Evolutionary conservation across 2,888 invertebrate species (phyloP), one percentile per base, ranked within the genome.

Genomic region (Mystacides longicornis): DNA sequence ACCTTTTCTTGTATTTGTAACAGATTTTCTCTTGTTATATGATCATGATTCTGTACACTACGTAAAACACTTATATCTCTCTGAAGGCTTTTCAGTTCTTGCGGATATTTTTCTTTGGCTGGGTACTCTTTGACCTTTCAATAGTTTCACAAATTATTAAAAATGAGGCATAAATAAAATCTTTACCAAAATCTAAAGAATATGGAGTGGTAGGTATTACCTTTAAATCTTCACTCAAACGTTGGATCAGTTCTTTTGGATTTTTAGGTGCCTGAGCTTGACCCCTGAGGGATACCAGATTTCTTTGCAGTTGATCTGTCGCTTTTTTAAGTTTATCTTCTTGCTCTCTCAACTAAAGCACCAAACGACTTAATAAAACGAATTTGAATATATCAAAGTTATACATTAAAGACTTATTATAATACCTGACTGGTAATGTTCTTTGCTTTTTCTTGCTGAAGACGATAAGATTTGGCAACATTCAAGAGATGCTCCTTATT

Each of bases 61-160:
- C 84, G 83, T 67, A 90, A 75, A 58, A 89, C 84, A 58, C 80
- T 79, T 33, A 89, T 75, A 64, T 85, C 83, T 63, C 82, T 81
- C 65, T 83, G 81, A 51, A 82, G 72, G 11, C 72, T 70, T 1
- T 75, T 70, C 46, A 85, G 74, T 69, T 93, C 93, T 63, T 84
- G 81, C 0, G 89, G 89, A 52, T 93, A 68, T 67, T 91, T 89
- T 65, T 90, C 89, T 60, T 85, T 85, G 1, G 84, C 83, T 58
- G 93, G 77, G 69, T 87, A 89, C 57, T 75, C 78, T 66, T 87
- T 86, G 37, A 87, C 80, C 71, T 77, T 55, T 46, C 50, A 45
- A 27, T 27, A 27, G 11, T 11, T 5, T 20, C 21, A 46, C n/a
- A 3, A 7, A 7, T 19, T 23, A 45, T 45, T 52, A 37, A 2